Conservation (phyloP, 2,113 vertebrate species). For the Epinephelus cyanopodus region DNA sequence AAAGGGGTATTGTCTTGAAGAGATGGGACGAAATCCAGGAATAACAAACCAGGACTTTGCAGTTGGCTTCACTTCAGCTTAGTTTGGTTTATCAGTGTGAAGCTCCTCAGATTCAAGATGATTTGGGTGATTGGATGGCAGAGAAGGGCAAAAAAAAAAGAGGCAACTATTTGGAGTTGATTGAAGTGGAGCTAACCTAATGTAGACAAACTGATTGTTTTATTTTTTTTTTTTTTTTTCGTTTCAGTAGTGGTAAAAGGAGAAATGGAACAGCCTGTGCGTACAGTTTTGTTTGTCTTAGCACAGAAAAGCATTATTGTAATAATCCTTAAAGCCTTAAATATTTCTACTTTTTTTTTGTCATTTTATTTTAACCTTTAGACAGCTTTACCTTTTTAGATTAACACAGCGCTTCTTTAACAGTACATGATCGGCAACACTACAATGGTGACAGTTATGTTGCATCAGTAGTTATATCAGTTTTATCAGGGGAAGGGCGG, state of each 20-base stretch:
- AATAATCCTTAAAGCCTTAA: slow-evolving; percentile 82
- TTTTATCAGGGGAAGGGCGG: slow-evolving; percentile 72
- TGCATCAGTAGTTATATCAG: slow-evolving; percentile 49
- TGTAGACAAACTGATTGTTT: slow-evolving; percentile 78
- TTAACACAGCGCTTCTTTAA: slow-evolving; percentile 72
- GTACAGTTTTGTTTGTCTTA: slow-evolving; percentile 59
- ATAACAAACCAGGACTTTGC: slow-evolving; percentile 37
- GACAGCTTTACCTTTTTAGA: slow-evolving; percentile 66
- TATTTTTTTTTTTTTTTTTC: slow-evolving; percentile 51
- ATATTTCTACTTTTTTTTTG: slow-evolving; percentile 60
- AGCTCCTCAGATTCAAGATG: slow-evolving; percentile 28
- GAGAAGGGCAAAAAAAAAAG: slow-evolving; percentile 3
- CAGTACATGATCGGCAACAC: slow-evolving; percentile 58
- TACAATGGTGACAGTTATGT: slow-evolving; percentile 57
- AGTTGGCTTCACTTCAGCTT: slow-evolving; percentile 45
- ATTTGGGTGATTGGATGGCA: slow-evolving; percentile 5
- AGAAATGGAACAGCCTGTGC: slow-evolving; percentile 56
- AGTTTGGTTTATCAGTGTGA: slow-evolving; percentile 39
- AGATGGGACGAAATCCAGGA: slow-evolving; percentile 33
- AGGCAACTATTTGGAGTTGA: slow-evolving; percentile 59
- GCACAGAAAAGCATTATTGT: slow-evolving; percentile 72
- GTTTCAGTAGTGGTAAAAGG: slow-evolving; percentile 58
- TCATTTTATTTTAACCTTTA: slow-evolving; percentile 72
- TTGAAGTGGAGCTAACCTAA: slow-evolving; percentile 76
- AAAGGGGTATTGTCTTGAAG: slow-evolving; percentile 11